Conservation (phyloP, 2,888 invertebrate genomes). For the Chydorus sphaericus region DNA sequence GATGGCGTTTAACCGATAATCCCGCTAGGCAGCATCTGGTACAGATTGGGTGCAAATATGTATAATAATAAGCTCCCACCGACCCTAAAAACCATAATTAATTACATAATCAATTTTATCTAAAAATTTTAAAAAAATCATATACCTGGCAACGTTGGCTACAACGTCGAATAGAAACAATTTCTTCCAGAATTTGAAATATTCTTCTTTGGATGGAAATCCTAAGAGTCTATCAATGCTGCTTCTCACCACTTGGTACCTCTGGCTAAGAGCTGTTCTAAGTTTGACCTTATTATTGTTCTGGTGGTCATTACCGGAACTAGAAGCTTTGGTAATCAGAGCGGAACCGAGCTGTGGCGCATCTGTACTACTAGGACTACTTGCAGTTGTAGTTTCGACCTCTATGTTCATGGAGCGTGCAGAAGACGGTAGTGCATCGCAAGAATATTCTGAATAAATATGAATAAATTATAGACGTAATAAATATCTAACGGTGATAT, state of each 20-base stretch:
- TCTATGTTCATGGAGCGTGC: no score
- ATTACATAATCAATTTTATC: no score
- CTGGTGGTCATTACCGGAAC: no score
- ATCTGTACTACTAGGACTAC: no score
- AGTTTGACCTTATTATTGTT: no score
- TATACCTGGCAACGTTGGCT: background rate
- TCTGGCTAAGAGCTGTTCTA: background rate
- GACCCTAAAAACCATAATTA: no score
- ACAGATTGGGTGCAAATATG: constrained; percentile 13
- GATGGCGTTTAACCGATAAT: constrained; percentile 9
- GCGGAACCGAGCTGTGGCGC: no score
- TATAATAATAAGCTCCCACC: constrained; percentile 4
- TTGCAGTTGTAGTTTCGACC: no score
- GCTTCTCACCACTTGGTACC: background rate
- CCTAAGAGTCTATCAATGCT: background rate
- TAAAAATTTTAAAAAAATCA: no score
- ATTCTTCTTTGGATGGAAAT: constrained; percentile 4
- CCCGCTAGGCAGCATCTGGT: constrained; percentile 1
- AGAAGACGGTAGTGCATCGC: background rate
- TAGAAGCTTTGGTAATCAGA: no score
- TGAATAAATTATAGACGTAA: no score
- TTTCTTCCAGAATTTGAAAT: constrained; percentile 6
- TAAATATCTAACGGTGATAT: no score
- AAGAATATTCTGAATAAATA: background rate
- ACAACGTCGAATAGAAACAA: constrained; percentile 10